These are phyloP conservation scores for Amphibalanus amphitrite DNA, from an alignment of 1,140 invertebrate genomes.

Conservation along the genomic window DNA sequence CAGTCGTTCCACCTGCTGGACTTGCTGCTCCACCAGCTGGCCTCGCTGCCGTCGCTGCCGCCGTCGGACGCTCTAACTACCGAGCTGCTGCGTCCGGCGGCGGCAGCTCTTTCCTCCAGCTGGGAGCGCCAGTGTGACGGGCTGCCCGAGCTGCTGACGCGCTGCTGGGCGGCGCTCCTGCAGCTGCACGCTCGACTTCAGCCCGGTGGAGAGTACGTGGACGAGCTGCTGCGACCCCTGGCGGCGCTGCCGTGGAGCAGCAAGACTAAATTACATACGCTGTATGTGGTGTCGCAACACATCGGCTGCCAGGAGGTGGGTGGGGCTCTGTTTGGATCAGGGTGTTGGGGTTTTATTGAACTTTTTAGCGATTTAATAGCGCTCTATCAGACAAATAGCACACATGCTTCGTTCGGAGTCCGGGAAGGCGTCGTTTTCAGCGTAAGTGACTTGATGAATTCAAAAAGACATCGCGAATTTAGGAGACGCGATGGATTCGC, in stretches of 20 bases:
- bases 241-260: background rate
- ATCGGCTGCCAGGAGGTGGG: background rate
- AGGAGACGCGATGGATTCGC: too few species aligned
- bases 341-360: too few species aligned
- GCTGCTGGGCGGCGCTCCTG: background rate
- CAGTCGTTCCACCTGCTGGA: background rate
- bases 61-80: background rate
- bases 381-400: too few species aligned
- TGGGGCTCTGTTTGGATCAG: too few species aligned
- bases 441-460: too few species aligned
- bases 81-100: background rate
- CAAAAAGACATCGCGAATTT: too few species aligned
- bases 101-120: background rate
- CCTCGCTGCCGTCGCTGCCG: too few species aligned
- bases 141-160: background rate
- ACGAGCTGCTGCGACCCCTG: background rate
- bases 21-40: background rate
- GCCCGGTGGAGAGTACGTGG: background rate
- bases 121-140: background rate
- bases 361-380: too few species aligned
- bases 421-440: too few species aligned
- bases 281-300: background rate
- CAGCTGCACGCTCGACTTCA: background rate
- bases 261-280: background rate
- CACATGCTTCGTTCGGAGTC: too few species aligned